These are phyloP conservation scores for Diploscapter pachys DNA, from an alignment of 1,140 invertebrate genomes.

Conservation along the genomic window DNA sequence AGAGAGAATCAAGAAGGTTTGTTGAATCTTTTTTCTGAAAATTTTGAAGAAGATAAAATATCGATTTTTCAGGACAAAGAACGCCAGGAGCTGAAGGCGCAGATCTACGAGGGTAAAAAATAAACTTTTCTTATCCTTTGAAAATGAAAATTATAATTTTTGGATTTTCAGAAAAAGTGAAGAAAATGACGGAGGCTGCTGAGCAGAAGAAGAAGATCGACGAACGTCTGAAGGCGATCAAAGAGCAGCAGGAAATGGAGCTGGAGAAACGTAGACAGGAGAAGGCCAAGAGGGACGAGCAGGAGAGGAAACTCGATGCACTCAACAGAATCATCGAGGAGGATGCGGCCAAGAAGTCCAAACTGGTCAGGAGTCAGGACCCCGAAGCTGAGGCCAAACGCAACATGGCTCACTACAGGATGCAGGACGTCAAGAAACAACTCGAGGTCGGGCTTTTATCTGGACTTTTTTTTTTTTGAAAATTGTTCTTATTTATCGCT, in stretches of 20 bases:
- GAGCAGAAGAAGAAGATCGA: conserved; percentile 10
- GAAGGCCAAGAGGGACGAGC: conserved; percentile 11
- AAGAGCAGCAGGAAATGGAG: not conserved
- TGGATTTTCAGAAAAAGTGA: not conserved
- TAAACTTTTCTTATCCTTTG: not conserved
- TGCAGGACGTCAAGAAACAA: not conserved
- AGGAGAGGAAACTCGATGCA: conserved; percentile 10
- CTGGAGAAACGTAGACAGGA: not conserved
- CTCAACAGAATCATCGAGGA: not conserved
- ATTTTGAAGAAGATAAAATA: no score
- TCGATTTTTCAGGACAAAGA: no score
- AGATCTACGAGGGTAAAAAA: not conserved
- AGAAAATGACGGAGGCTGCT: not conserved
- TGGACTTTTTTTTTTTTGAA: no score
- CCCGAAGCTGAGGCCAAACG: not conserved
- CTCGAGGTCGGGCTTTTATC: no score
- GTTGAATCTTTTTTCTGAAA: no score
- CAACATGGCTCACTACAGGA: not conserved
- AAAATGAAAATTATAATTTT: not conserved
- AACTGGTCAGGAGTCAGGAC: no score
- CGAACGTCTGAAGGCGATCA: not conserved
- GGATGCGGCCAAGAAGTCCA: no score
- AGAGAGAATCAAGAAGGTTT: no score
- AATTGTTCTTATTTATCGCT: no score
- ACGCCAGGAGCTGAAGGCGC: no score